These are phyloP conservation scores for Pristionchus mayeri DNA, from an alignment of 2,888 invertebrate species.

Conservation along the genomic window DNA sequence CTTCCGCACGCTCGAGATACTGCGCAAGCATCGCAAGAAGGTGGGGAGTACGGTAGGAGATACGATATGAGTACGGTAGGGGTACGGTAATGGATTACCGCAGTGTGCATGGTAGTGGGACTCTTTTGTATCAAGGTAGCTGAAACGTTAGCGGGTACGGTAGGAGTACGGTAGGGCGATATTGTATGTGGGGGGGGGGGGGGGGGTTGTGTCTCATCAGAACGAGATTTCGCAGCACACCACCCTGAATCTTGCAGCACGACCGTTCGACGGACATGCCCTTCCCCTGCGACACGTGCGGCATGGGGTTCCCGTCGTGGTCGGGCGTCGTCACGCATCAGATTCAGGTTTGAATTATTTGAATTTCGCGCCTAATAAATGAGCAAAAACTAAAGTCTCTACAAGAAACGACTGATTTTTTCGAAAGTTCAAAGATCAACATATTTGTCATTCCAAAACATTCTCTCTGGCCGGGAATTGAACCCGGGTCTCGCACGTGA, in stretches of 20 bases:
- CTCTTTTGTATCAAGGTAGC: no score
- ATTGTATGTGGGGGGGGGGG: no score
- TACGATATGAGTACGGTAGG: background rate
- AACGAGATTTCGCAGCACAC: background rate
- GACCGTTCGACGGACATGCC: background rate
- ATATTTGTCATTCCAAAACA: no score
- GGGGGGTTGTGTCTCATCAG: no score
- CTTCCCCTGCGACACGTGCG: conserved; percentile 9
- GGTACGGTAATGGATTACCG: background rate
- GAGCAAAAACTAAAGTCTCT: background rate
- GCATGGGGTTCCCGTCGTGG: conserved; percentile 21
- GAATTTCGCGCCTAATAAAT: background rate
- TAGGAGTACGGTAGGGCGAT: no score
- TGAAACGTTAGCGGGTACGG: no score
- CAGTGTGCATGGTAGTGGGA: background rate
- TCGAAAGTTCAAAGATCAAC: background rate
- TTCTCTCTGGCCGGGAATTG: conserved; percentile 54
- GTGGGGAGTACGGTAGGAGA: background rate
- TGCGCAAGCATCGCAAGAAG: conserved; percentile 23
- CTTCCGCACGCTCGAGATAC: conserved; percentile 32
- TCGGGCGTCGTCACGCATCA: conserved; percentile 20
- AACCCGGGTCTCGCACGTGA: conserved; percentile 65
- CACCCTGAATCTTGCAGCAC: background rate
- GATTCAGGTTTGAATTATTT: conserved; percentile 4
- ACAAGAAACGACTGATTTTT: background rate